Evolutionary conservation across 1,140 invertebrate genomes (phyloP), one percentile per base, ranked within the genome.

Genomic region (Samia ricini): DNA sequence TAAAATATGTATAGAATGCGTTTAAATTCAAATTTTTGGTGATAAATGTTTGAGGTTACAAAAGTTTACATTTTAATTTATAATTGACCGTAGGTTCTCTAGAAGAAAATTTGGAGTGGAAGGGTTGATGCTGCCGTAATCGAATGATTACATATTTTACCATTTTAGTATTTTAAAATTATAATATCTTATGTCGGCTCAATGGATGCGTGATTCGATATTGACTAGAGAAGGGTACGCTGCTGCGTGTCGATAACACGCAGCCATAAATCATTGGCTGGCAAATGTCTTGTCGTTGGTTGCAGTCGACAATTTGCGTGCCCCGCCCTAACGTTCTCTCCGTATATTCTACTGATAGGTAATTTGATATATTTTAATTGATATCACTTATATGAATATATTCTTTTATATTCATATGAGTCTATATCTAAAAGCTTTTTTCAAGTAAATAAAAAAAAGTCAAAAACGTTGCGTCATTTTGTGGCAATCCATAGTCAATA

Each of bases 191-290:
- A 21, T 22, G n/a, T 29, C 75, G 42, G 65, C 82, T 83, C 82
- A 60, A 81, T 7, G 23, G 10, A 64, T 71, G 54, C 50, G 48
- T 63, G 36, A 50, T 66, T 70, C 50, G 63, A 56, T 67, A 72
- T 58, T 36, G 20, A 70, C 71, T 57, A 61, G 70, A 74, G 79
- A 81, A 81, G 83, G 82, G 84, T 82, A 83, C 74, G 74, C 77
- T 84, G 81, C 61, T 74, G 77, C 67, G 73, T 88, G 85, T 85
- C 85, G 85, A 88, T 88, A 88, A 84, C 85, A 88, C 79, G 65
- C 64, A 56, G 59, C 73, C 79, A 85, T 88, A 88, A 88, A 88
- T 88, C 85, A 88, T 81, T 74, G 76, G 72, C 72, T 71, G 66
- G 77, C 80, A 83, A 87, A 87, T 84, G 82, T 84, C 78, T 74